Conservation (phyloP, 2,888 invertebrate species). For the Phytoseiulus persimilis region DNA sequence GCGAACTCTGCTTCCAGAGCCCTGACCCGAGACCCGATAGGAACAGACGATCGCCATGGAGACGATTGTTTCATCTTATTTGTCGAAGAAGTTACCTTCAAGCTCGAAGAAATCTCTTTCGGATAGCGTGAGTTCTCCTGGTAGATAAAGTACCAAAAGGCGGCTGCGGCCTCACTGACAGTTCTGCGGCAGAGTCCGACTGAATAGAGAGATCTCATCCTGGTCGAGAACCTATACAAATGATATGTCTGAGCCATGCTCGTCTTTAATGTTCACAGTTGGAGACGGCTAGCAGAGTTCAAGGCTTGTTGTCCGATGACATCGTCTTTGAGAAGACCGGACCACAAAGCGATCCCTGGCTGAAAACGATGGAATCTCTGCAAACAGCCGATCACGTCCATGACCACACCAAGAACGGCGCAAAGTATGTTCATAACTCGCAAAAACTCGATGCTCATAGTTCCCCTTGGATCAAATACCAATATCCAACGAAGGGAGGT, state of each 20-base stretch:
- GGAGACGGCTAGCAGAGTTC: constrained; percentile 32
- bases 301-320: constrained; percentile 16
- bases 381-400: background rate
- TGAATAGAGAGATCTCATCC: no score
- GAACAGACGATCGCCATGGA: background rate
- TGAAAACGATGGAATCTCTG: constrained; percentile 8
- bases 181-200: no score
- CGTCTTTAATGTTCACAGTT: background rate
- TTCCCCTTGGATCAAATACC: no score
- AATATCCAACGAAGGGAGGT: no score
- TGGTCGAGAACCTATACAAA: no score
- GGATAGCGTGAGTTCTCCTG: background rate
- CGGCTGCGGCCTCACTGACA: no score
- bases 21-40: background rate
- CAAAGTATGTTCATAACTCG: background rate
- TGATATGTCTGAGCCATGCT: no score
- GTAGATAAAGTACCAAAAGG: no score
- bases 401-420: background rate
- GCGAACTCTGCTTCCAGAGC: background rate
- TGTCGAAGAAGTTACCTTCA: constrained; percentile 21
- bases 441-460: no score
- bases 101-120: background rate
- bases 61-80: background rate
- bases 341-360: constrained; percentile 29
- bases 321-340: constrained; percentile 8